Evolutionary conservation across 2,113 vertebrate species (phyloP), one percentile per base, ranked within the genome.

Genomic region (Tringa solitaria): DNA sequence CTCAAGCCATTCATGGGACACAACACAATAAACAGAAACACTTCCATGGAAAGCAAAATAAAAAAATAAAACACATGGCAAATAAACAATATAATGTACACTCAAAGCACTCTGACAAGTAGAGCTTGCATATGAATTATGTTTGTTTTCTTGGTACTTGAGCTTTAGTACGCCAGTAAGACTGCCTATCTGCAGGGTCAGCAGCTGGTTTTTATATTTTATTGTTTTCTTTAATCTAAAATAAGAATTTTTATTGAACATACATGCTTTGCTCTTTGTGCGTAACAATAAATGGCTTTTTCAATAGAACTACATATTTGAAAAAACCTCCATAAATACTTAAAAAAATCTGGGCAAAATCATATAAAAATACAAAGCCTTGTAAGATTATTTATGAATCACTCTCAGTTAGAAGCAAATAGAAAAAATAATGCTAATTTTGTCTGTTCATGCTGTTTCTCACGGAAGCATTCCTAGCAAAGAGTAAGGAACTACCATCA

Each of bases 161-260:
- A 92, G 14, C 8, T 89, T 86, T 89, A 92, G 64, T 43, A 75
- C 39, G 13, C 28, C 48, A 82, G 28, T n/a, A 84, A 94, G 73
- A 60, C 56, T 72, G 83, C 24, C 56, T 84, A 60, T 93, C 83
- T 87, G 39, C 64, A 79, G 33, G 30, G 61, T 76, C 19, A 82
- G 48, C 92, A 94, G 93, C 64, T 95, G 79, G 0, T 92, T 94
- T 85, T 91, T 80, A 43, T 77, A 63, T 74, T 94, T 76, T 67
- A 77, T 88, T 93, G 46, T 88, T 74, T 89, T 90, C 39, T 75
- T 94, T 76, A 81, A 84, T 73, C 90, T 92, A 96, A 95, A 96
- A 95, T 95, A 90, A 93, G 70, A 75, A 10, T 70, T 91, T 97
- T 96, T 91, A 94, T 73, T 96, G 70, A 93, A 77, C 21, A 12